These are phyloP conservation scores for Idaea straminata DNA, from an alignment of 2,888 invertebrate species.

Conservation along the genomic window DNA sequence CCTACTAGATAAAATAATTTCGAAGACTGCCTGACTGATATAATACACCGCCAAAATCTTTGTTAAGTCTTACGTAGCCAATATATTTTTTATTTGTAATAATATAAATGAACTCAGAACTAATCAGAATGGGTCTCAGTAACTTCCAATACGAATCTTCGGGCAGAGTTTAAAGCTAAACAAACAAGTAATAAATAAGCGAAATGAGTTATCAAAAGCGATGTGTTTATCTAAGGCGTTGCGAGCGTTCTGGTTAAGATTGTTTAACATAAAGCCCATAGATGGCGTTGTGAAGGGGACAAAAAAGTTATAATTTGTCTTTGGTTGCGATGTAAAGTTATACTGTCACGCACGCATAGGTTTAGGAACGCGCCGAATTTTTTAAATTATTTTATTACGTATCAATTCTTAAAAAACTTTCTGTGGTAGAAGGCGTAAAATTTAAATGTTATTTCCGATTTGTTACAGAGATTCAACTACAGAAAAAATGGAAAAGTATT, in stretches of 20 bases:
- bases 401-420: neutral
- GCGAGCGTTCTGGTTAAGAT: neutral
- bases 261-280: conserved; percentile 11
- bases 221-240: neutral
- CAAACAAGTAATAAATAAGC: too few species aligned
- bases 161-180: too few species aligned
- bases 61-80: too few species aligned
- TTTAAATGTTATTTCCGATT: conserved; percentile 9
- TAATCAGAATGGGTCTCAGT: too few species aligned
- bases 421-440: neutral
- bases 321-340: neutral
- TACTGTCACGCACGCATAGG: neutral
- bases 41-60: neutral
- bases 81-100: too few species aligned
- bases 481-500: conserved; percentile 75
- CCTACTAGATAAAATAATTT: neutral
- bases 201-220: too few species aligned
- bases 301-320: neutral
- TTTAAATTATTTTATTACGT: neutral
- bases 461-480: conserved; percentile 67
- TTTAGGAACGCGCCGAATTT: neutral
- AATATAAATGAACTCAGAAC: too few species aligned
- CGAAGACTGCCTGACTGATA: neutral
- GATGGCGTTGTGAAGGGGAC: conserved; percentile 27
- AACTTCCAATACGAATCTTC: neutral